Evolutionary conservation across 2,888 invertebrate species (phyloP).

Genomic region (Myopa tessellatipennis): DNA sequence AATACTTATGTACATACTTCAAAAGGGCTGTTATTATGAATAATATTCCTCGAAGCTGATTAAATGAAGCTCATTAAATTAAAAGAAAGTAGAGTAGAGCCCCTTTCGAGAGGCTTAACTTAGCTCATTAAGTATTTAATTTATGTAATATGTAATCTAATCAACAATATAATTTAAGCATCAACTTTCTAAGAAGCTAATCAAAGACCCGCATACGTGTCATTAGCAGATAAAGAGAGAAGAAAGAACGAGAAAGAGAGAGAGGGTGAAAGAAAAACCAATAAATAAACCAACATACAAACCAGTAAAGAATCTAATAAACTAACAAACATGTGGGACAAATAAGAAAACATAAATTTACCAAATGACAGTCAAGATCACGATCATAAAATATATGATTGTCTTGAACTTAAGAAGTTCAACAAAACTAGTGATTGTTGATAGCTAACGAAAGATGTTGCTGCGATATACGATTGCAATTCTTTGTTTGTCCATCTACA

Average conservation of each 20-base stretch:
- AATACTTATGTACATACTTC: no score
- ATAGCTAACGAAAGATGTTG: background rate
- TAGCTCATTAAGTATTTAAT: no score
- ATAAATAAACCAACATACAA: background rate
- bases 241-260: background rate
- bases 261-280: background rate
- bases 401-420: slow-evolving; percentile 26
- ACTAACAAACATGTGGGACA: background rate
- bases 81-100: no score
- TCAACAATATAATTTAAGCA: background rate
- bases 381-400: slow-evolving; percentile 32
- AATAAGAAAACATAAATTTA: slow-evolving; percentile 28
- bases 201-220: background rate
- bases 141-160: background rate
- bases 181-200: background rate
- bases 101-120: no score
- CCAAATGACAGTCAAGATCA: slow-evolving; percentile 34
- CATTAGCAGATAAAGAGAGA: background rate
- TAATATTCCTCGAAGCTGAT: no score
- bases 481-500: slow-evolving; percentile 18
- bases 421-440: background rate
- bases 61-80: no score
- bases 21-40: no score
- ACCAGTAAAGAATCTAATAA: background rate
- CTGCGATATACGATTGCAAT: slow-evolving; percentile 23